These are phyloP conservation scores for Thalassophryne amazonica DNA, from an alignment of 2,797 vertebrate genomes.

Conservation along the genomic window DNA sequence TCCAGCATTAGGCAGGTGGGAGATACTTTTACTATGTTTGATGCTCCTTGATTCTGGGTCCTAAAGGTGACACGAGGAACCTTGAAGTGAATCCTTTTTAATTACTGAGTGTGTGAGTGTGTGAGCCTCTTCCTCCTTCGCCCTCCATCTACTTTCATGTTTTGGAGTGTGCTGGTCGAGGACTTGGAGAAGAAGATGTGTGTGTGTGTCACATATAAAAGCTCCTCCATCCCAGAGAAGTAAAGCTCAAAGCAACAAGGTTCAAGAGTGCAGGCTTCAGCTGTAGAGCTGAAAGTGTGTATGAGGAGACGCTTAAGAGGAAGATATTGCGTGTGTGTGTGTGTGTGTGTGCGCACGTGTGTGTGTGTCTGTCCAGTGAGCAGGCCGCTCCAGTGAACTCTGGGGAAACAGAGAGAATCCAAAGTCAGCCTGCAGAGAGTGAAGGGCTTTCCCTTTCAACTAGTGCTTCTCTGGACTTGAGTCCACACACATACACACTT, in stretches of 20 bases:
- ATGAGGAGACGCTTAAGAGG: conserved; percentile 43
- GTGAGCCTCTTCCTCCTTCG: conserved; percentile 7
- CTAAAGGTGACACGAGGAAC: neutral
- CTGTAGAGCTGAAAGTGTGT: conserved; percentile 43
- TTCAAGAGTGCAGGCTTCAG: conserved; percentile 58
- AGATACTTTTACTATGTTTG: no score
- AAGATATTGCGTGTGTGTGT: conserved; percentile 27
- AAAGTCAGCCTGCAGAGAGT: conserved; percentile 63
- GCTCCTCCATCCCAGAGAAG: conserved; percentile 40
- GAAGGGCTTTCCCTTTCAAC: conserved; percentile 66
- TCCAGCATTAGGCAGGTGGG: no score
- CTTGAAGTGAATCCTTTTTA: conserved; percentile 9
- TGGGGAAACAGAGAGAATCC: conserved; percentile 62
- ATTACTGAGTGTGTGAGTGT: conserved; percentile 4
- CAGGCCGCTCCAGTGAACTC: conserved; percentile 59
- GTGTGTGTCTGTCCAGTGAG: conserved; percentile 31
- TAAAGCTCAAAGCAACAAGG: conserved; percentile 51
- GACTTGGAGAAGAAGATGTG: conserved; percentile 37
- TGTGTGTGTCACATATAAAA: conserved; percentile 36
- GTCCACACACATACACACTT: conserved; percentile 13
- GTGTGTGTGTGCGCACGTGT: conserved; percentile 19
- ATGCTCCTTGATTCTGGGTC: neutral
- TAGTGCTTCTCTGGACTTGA: conserved; percentile 59
- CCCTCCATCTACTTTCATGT: conserved; percentile 16
- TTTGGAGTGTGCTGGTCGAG: conserved; percentile 7